Evolutionary conservation across 92 coral and sea anemone genomes (phyloP), one percentile per base, ranked within the genome.

Genomic region (Micromussa lordhowensis): DNA sequence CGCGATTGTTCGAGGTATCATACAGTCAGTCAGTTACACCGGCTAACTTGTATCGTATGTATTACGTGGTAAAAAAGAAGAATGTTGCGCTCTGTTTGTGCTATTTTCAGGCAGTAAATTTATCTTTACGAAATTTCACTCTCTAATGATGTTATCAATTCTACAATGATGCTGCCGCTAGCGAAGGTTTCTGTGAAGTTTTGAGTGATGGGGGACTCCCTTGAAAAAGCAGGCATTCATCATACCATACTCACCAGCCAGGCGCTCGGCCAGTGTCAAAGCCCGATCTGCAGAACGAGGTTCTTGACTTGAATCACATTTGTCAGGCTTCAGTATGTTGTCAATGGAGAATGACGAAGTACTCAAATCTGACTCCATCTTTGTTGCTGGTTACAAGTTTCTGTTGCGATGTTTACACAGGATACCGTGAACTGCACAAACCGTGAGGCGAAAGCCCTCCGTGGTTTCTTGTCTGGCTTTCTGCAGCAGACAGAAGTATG

Each of bases 271-370:
- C 59, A 97, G 74, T 14, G 98, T 97, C 81, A 97, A 88, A 18
- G 99, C 99, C 24, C 98, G 92, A 77, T 97, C 97, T 49, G 98
- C 93, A 30, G 99, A 92, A 18, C 98, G 95, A 49, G 97, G 95
- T 63, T 96, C 98, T 57, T 89, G 91, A 55, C 98, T 54, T 22
- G 91, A 49, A 32, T 93, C 94, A 53, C 98, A 90, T 51, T 93
- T 90, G 83, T 96, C 98, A 78, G 98, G 99, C 80, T 96, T 95
- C 63, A 97, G 90, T 63, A 97, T 96, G 91, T 97, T 97, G 77
- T 97, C 99, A 40, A 97, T 97, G 49, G 98, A 94, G 79, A 97
- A 97, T 44, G 99, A 94, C 54, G 98, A 93, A 38, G 95, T 90
- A 12, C 94, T 95, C 68, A 93, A 34, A 78, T 89, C 93, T 36